A percentile compares a stretch with the other conserved stretches of the same genome.
Evolutionary conservation across 2,888 invertebrate genomes (phyloP).

Genomic region (Dicyrtomina minuta): DNA sequence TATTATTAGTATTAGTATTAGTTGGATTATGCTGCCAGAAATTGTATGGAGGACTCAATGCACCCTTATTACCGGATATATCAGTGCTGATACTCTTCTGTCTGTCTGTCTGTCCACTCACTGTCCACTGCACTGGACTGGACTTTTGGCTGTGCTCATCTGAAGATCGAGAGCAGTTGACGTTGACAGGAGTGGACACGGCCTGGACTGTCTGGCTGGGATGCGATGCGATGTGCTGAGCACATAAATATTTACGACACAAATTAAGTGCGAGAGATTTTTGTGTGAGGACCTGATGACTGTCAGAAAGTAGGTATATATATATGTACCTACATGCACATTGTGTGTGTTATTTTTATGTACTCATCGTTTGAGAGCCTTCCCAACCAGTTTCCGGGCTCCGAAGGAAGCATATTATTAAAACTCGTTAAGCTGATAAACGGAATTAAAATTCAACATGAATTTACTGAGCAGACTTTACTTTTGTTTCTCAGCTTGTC

Average conservation of each 20-base stretch:
- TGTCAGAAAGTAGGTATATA: not conserved
- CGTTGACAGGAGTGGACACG: no score
- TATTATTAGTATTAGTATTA: no score
- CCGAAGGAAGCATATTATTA: constrained; percentile 39
- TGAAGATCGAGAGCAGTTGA: no score
- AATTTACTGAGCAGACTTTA: constrained; percentile 12
- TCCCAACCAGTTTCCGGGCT: constrained; percentile 28
- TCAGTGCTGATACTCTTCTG: no score
- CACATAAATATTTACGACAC: not conserved
- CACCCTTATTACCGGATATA: no score
- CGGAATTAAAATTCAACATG: constrained; percentile 29
- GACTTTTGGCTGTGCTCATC: no score
- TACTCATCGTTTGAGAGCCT: not conserved
- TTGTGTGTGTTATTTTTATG: not conserved
- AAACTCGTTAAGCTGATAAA: constrained; percentile 42
- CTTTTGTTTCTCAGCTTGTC: constrained; percentile 9
- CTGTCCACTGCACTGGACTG: no score
- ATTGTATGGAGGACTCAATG: no score
- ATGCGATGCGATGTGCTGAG: no score
- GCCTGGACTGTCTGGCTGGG: no score
- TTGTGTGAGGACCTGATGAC: not conserved
- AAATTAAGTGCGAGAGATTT: not conserved
- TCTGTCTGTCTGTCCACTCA: no score
- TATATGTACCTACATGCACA: not conserved
- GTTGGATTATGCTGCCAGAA: no score